These are phyloP conservation scores for Halichondria panicea DNA, from an alignment of 37 sponge, comb jelly and placozoan genomes.

Conservation along the genomic window DNA sequence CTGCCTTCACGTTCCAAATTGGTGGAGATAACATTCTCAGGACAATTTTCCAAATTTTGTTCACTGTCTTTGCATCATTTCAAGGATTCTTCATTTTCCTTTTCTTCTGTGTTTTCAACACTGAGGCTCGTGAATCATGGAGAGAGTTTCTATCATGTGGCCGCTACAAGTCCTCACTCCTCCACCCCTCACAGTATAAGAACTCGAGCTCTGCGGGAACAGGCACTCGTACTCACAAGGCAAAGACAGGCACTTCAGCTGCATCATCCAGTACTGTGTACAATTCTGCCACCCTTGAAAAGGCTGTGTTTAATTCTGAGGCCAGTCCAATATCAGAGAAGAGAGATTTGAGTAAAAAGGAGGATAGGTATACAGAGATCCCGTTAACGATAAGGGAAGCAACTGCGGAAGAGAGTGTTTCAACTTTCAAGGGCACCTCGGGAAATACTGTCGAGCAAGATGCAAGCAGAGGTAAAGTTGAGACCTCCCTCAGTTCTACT, in stretches of 20 bases:
- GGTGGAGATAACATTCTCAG: background rate
- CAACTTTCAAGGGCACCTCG: too few relatives aligned
- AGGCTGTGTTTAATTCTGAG: too few relatives aligned
- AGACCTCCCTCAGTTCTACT: too few relatives aligned
- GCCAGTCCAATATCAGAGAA: too few relatives aligned
- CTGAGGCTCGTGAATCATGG: constrained; percentile 23
- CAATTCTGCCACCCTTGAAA: background rate
- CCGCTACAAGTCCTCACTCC: constrained; percentile 6
- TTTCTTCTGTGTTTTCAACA: constrained; percentile 26
- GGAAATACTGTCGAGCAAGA: too few relatives aligned
- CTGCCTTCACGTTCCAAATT: constrained; percentile 3
- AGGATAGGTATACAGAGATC: too few relatives aligned
- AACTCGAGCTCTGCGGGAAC: background rate
- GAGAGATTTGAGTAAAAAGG: too few relatives aligned
- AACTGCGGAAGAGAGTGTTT: too few relatives aligned
- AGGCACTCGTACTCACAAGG: background rate
- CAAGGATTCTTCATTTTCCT: constrained; percentile 38
- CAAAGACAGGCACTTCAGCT: background rate
- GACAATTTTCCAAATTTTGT: constrained; percentile 6
- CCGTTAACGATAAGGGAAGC: too few relatives aligned
- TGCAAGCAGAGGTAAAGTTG: too few relatives aligned
- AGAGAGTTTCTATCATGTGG: constrained; percentile 22
- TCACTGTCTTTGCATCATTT: constrained; percentile 12
- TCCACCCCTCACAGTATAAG: constrained; percentile 9
- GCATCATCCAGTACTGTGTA: background rate